Base-by-base conservation (phyloP, 2,888 invertebrate genomes). In the Scaptomyza parva region DNA sequence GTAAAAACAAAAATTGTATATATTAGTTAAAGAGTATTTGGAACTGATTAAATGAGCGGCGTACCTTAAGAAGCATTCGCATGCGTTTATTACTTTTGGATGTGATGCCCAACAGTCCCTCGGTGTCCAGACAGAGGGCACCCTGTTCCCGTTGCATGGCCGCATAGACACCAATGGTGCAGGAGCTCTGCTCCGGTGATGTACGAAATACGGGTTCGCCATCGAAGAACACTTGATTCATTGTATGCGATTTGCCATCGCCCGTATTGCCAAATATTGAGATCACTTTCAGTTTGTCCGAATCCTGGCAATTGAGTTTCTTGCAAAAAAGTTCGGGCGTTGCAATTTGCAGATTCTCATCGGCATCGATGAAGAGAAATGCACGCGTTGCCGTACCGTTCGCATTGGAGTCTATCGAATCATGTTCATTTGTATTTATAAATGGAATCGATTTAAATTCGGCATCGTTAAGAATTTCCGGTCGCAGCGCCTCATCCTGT, bases 241-340 rank as follows among this genome's bases (percentile, higher is more conserved):
- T 91, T 0, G 96, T 96, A 85, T 95, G 93, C 2, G 96, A 96
- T 91, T 96, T 96, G 2, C 96, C 96, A 91, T 96, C 96, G 0
- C 96, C 96, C 0, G 96, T 96, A 86, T 96, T 96, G 2, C 97
- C 97, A 92, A 96, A 96, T 85, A 97, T 96, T 11, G 96, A 95
- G 0, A 96, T 94, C 14, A 96, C 96, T 92, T 96, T 96, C 12
- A 96, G 94, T 90, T 94, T 94, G 26, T 92, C 91, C 44, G 90
- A 91, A 41, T 92, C 92, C 7, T 78, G 76, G 54, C 91, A 91
- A 30, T 77, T 77, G 1, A 90, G 72, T 69, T 86, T 88, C 67
- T 88, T 89, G 86, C 88, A 95, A 93, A 81, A 93, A 90, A 88
- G 43, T 66, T 94, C 93, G 2, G 92, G 92, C 37, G 92, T 93